Conservation (phyloP, 2,888 invertebrate species). For the Beris morrisii region DNA sequence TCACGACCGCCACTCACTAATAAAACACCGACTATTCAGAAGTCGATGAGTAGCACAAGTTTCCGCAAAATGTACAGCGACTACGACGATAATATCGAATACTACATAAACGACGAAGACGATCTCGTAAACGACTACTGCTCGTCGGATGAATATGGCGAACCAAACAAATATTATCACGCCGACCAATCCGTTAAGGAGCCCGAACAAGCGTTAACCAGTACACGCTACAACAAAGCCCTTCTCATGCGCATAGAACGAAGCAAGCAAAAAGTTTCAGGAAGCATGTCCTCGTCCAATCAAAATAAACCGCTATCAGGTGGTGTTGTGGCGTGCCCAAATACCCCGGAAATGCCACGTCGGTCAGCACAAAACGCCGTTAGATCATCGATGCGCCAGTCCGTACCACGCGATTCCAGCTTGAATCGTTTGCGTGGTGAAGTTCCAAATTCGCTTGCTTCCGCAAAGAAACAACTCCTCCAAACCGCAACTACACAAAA, state of each 20-base stretch:
- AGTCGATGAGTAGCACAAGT: constrained; percentile 56
- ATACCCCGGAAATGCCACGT: constrained; percentile 62
- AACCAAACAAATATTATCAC: constrained; percentile 48
- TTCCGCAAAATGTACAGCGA: constrained; percentile 53
- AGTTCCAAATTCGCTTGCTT: constrained; percentile 54
- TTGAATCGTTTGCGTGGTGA: constrained; percentile 53
- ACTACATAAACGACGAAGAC: constrained; percentile 56
- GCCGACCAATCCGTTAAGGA: constrained; percentile 35
- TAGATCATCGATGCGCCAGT: constrained; percentile 48
- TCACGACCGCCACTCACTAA: constrained; percentile 14
- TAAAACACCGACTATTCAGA: constrained; percentile 46
- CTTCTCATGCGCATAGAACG: constrained; percentile 63
- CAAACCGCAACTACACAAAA: constrained; percentile 48
- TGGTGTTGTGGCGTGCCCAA: constrained; percentile 58
- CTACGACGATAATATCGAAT: constrained; percentile 54
- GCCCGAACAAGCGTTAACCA: constrained; percentile 54
- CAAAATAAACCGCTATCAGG: constrained; percentile 38
- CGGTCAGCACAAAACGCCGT: constrained; percentile 49
- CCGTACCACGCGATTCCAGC: constrained; percentile 56
- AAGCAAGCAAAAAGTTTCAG: constrained; percentile 53
- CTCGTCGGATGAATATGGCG: constrained; percentile 46
- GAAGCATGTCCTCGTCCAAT: constrained; percentile 35
- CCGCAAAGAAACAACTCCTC: constrained; percentile 54
- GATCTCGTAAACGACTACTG: constrained; percentile 44
- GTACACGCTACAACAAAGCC: constrained; percentile 73